Evolutionary conservation across 2,113 vertebrate species (phyloP), one percentile per base, ranked within the genome.

Genomic region (Acrocephalus kingi): DNA sequence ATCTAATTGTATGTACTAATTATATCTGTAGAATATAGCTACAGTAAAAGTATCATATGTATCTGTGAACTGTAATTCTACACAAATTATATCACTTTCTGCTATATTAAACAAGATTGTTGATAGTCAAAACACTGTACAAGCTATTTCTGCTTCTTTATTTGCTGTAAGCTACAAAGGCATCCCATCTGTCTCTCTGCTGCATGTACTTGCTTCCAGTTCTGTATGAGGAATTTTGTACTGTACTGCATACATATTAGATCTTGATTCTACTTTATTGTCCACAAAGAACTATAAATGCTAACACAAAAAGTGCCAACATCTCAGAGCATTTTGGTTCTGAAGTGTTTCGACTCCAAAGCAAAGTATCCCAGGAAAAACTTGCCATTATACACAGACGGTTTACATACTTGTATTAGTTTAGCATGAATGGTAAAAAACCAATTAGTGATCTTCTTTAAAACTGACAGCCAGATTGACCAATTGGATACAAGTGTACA

Each of bases 121-220:
- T 94, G 95, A 78, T 58, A 78, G 39, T 82, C 66, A 87, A 97
- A 98, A 97, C 49, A 95, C 24, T 52, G 48, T 37, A 56, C 31
- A 55, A 55, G 43, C 35, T 97, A 48, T 43, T 84, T 95, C 80
- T 77, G 69, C 72, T 48, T 72, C 43, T 49, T 41, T 96, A 74
- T 97, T 96, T 97, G 76, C 43, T 76, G 56, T 80, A 95, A 96
- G 89, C 37, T 87, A 83, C 71, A 73, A 83, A 77, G 52, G 15
- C 21, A 55, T 80, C 63, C 45, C 22, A 61, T 19, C 41, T 69
- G 39, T 24, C 71, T 78, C 66, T 45, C 43, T 84, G 22, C 48
- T 71, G 69, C n/a, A 12, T 0, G 0, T 28, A n/a, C 13, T 35
- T n/a, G 21, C 28, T 45, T 48, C 66, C 63, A 48, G 72, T 61